These are phyloP conservation scores for Andrena dorsata DNA, from an alignment of 2,888 invertebrate species.

Conservation along the genomic window DNA sequence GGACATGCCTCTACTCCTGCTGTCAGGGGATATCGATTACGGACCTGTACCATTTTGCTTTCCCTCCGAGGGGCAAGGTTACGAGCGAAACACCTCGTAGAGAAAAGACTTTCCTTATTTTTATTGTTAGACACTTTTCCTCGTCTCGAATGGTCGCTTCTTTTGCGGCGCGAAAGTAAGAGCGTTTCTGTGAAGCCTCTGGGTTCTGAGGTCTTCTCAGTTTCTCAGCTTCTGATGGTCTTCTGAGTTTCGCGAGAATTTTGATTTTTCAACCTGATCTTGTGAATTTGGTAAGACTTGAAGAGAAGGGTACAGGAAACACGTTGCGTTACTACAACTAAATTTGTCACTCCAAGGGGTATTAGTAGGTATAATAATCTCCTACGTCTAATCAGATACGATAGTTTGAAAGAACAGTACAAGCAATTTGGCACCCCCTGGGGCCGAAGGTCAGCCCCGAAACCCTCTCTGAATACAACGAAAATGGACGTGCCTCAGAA, in stretches of 20 bases:
- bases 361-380: too few species aligned
- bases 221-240: too few species aligned
- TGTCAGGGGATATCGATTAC: conserved; percentile 38
- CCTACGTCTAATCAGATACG: not conserved
- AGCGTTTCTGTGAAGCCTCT: not conserved
- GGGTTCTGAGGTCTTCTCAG: too few species aligned
- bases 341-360: too few species aligned
- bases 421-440: not conserved
- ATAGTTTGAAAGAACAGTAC: not conserved
- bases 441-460: not conserved
- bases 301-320: too few species aligned
- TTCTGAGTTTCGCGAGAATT: too few species aligned
- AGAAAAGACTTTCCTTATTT: conserved; percentile 9
- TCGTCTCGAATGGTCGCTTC: too few species aligned
- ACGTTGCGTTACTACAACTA: too few species aligned
- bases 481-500: conserved; percentile 33
- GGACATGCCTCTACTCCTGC: not conserved
- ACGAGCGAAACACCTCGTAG: not conserved
- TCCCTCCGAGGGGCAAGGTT: conserved; percentile 15
- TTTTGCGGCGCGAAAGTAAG: conserved; percentile 23
- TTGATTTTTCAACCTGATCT: too few species aligned
- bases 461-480: conserved; percentile 23
- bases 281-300: too few species aligned
- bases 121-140: too few species aligned
- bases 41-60: conserved; percentile 3